phyloP scores from a whole-genome alignment of 2,113 vertebrate genomes.

The Tragulus kanchil region DNA sequence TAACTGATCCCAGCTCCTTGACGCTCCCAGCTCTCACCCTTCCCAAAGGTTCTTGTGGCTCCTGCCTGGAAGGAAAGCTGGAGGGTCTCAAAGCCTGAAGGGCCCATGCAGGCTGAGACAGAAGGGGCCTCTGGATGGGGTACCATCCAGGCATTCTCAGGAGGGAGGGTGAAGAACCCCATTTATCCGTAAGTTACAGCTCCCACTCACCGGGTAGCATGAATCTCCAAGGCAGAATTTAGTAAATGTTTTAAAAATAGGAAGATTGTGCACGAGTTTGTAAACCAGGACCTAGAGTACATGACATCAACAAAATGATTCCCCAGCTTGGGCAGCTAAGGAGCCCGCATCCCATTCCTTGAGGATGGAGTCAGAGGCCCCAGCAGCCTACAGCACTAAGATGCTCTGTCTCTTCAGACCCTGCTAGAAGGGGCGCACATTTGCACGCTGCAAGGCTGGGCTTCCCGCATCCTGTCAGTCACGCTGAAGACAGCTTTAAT shows the following conservation, averaged over 20 bases:
- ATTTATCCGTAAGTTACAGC: not conserved
- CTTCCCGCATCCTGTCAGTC: constrained; percentile 50
- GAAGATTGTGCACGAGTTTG: not conserved
- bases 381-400: not conserved
- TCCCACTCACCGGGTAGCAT: not conserved
- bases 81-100: not conserved
- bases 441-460: not conserved
- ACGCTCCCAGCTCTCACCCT: accelerated
- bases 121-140: not conserved
- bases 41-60: not conserved
- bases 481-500: constrained; percentile 85
- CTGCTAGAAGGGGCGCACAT: not conserved
- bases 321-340: not conserved
- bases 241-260: not conserved
- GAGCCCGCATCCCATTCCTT: not conserved
- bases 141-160: not conserved
- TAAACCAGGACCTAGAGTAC: not conserved
- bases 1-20: not conserved
- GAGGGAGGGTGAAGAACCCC: not conserved
- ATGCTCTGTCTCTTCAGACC: not conserved
- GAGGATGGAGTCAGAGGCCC: not conserved
- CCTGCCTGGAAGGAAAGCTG: not conserved
- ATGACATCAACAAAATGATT: not conserved
- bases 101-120: accelerated
- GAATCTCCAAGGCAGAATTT: not conserved